Evolutionary conservation across 37 sponge, comb jelly and placozoan species (phyloP), one percentile per base, ranked within the genome.

Genomic region (Cliona cf. orientalis): DNA sequence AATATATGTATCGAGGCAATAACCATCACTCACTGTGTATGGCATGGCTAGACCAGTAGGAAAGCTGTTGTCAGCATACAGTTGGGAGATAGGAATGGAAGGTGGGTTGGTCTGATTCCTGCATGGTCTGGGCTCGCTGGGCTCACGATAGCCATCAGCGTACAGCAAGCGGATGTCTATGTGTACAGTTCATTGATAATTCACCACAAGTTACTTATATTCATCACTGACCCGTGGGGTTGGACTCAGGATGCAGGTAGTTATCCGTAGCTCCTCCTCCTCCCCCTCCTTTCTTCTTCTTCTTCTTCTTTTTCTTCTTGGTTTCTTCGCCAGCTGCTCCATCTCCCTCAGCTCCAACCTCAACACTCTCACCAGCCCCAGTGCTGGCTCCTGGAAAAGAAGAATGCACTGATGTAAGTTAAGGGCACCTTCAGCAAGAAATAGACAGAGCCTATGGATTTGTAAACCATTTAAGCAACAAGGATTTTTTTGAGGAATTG

Each of bases 31-130:
- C 32, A 88, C 89, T 6, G 83, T 75, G 69, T 95, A 95, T 1
- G 83, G 79, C 76, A 87, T 62, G 57, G 93, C 90, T 56, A 72
- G 46, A 58, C 97, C 99, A 41, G 3, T 44, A 25, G 97, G 97
- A 75, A 87, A 98, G 37, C 68, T 60, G 9, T 72, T 84, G 21
- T 73, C 82, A 29, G 93, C 72, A 77, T 91, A 98, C 43, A 96
- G 77, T 34, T 83, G 78, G 25, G 86, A 64, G 45, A 98, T 94
- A 35, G 99, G 91, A 41, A 98, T 74, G 38, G 99, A 79, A 29
- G 99, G 99, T 38, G 95, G 94, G 38, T 79, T 63, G n/a, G 97
- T 91, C 71, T 98, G 99, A 23, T 37, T 59, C 68, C 62, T 49
- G 42, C 28, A 31, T 0, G 94, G 91, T 6, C 44, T 58, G 7